A percentile compares a stretch with the other conserved stretches of the same genome.
Evolutionary conservation across 2,797 vertebrate species (phyloP).

Genomic region (Malacoraja senta): DNA sequence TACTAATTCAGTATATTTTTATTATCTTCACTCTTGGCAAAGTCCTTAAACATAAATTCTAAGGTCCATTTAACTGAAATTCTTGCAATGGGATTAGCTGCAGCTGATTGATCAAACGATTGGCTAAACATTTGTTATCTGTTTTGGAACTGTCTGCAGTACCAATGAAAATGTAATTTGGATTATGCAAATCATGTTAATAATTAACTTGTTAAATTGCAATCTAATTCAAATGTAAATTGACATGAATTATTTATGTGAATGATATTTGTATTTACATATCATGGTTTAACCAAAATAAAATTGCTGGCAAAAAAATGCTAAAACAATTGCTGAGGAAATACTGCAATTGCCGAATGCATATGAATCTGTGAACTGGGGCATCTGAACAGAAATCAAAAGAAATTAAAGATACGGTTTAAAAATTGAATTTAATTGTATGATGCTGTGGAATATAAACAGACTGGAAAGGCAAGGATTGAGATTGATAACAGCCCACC

Average conservation of each 20-base stretch:
- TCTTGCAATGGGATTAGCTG: not conserved
- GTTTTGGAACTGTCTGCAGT: not conserved
- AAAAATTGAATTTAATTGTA: not conserved
- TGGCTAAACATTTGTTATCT: not conserved
- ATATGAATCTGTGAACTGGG: not conserved
- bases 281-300: not conserved
- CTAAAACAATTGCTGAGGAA: not conserved
- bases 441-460: not conserved
- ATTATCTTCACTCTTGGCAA: not conserved
- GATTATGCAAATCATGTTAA: slow-evolving; percentile 17
- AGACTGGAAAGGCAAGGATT: not conserved
- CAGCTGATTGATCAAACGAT: not conserved
- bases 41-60: not conserved
- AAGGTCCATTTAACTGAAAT: not conserved
- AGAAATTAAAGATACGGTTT: not conserved
- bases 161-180: slow-evolving; percentile 7
- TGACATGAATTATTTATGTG: not conserved
- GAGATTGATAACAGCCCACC: not conserved
- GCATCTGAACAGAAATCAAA: not conserved
- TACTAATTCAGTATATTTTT: not conserved
- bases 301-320: not conserved
- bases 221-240: slow-evolving; percentile 15
- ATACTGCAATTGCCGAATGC: not conserved
- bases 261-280: not conserved
- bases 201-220: not conserved